These are phyloP conservation scores for Ifrita kowaldi DNA, from an alignment of 2,113 vertebrate species.

Conservation along the genomic window DNA sequence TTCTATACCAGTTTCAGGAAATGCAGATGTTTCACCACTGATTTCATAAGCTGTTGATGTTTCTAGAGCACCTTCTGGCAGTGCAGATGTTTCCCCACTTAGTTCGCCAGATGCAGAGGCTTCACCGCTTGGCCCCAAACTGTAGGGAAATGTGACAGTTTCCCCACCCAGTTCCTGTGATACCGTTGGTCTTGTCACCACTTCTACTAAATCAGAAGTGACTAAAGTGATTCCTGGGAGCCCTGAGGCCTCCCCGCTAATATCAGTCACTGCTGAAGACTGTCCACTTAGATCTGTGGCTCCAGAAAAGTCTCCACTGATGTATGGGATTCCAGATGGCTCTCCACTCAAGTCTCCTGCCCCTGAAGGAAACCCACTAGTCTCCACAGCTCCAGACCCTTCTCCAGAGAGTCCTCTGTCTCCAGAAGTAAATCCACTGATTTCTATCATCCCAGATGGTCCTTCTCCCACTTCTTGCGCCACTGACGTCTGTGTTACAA, in stretches of 20 bases:
- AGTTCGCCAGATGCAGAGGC: constrained; percentile 49
- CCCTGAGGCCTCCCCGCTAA: constrained; percentile 70
- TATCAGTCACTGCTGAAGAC: constrained; percentile 5
- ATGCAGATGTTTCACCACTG: constrained; percentile 60
- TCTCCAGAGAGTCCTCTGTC: constrained; percentile 61
- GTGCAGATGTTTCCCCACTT: constrained; percentile 50
- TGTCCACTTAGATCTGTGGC: constrained; percentile 65
- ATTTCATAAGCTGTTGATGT: constrained; percentile 60
- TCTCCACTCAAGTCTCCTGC: constrained; percentile 68
- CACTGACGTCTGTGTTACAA: constrained; percentile 61
- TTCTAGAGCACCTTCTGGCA: constrained; percentile 61
- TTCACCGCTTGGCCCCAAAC: constrained; percentile 62
- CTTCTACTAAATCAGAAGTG: constrained; percentile 72
- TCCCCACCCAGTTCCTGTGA: constrained; percentile 75
- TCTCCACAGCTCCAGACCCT: constrained; percentile 56
- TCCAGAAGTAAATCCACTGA: constrained; percentile 74
- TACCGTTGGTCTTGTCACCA: constrained; percentile 60
- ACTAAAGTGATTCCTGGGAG: constrained; percentile 73
- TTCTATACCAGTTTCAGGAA: constrained; percentile 62
- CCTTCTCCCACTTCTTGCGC: constrained; percentile 80
- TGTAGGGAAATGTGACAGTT: constrained; percentile 61
- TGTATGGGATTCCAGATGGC: constrained; percentile 55
- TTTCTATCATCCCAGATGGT: constrained; percentile 74
- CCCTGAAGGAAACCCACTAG: constrained; percentile 66
- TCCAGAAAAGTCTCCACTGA: constrained; percentile 66